A percentile compares a stretch with the other conserved stretches of the same genome.
Conservation (phyloP, 2,113 vertebrate species). For the Telmatochromis bifrenatus region DNA sequence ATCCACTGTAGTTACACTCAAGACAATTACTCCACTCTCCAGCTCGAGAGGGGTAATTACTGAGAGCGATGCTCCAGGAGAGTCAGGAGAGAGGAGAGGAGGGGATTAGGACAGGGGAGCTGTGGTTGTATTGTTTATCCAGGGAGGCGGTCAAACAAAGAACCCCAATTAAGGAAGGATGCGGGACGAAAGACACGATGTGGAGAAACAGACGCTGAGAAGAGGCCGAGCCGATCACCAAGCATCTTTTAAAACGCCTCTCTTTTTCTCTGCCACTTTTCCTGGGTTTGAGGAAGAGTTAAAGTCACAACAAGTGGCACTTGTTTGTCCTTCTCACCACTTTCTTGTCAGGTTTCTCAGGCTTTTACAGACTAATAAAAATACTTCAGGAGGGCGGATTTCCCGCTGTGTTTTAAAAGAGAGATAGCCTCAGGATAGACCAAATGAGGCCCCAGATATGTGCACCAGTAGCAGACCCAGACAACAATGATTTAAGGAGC, state of each 20-base stretch:
- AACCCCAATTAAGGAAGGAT: conserved; percentile 51
- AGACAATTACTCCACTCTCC: conserved; percentile 72
- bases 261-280: not conserved
- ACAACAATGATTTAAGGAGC: not conserved
- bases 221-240: not conserved
- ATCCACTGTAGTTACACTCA: conserved; percentile 70
- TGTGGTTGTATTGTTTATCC: conserved; percentile 66
- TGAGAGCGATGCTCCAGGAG: conserved; percentile 53
- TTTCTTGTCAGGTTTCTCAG: not conserved
- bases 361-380: conserved; percentile 50
- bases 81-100: conserved; percentile 34
- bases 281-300: not conserved
- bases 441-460: not conserved
- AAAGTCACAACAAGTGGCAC: not conserved
- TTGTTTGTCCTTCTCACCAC: not conserved
- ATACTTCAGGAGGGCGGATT: conserved; percentile 43
- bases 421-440: conserved; percentile 5
- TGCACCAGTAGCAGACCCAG: not conserved
- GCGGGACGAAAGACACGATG: conserved; percentile 21
- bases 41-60: conserved; percentile 70
- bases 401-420: not conserved
- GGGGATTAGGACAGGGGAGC: conserved; percentile 40
- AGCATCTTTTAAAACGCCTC: not conserved
- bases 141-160: conserved; percentile 64
- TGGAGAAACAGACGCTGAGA: not conserved